Evolutionary conservation across 1,140 invertebrate genomes (phyloP), one percentile per base, ranked within the genome.

Genomic region (Drosophila tristis): DNA sequence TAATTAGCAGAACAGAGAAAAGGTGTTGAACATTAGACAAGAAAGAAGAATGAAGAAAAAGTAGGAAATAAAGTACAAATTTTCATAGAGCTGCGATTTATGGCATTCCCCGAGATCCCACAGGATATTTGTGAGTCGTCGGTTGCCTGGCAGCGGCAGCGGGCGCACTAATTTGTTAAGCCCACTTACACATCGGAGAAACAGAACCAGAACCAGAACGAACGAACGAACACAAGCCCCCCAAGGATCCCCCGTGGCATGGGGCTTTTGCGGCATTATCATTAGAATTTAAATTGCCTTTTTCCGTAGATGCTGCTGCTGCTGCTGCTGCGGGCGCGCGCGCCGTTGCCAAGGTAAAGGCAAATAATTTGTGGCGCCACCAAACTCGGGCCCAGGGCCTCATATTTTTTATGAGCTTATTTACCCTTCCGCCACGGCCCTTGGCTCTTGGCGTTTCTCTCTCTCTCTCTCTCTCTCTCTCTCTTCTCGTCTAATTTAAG

Each of bases 381-480:
- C 68, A 39, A 13, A 39, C 35, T 13, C 13, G 35, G 35, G 35
- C 35, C 11, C 35, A 13, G 35, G 35, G 35, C 76, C 74, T 74
- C 81, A 85, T 87, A 87, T 86, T 86, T 86, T 87, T 86, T 86
- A 86, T 87, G 81, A 87, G 81, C 78, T 86, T 87, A 87, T 87
- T 71, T 58, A 87, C 82, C 81, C 81, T 82, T 86, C 61, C 58
- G 62, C 48, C 45, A 15, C 26, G 57, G 43, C 61, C 45, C 31
- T 35, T 35, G 31, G 31, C 31, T 9, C 20, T 20, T 20, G 20
- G 20, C 20, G 20, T 20, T 20, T 47, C 50, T 42, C 5, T 6
- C 26, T 25, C 54, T 42, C 13, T 45, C 13, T 49, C 16, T 25
- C 47, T 39, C 8, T 11, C 11, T 35, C 13, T 53, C 16, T 57